phyloP scores from a whole-genome alignment of 2,888 invertebrate species.

The Lymantria monacha region DNA sequence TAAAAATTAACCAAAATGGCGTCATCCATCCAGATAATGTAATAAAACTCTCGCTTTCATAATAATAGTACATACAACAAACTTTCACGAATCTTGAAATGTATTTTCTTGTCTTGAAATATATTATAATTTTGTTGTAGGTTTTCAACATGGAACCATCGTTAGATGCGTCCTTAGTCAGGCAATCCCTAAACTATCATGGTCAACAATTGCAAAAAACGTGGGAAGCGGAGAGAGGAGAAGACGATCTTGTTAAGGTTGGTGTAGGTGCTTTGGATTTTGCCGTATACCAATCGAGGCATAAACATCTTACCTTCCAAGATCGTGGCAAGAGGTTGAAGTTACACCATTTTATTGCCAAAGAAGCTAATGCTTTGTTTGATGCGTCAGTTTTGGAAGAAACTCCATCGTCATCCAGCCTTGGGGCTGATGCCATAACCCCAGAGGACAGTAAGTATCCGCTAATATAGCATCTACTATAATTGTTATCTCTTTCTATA shows the following conservation, averaged over 20 bases:
- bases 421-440: constrained; percentile 73
- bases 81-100: not conserved
- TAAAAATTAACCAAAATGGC: constrained; percentile 31
- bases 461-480: not conserved
- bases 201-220: constrained; percentile 93
- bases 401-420: constrained; percentile 70
- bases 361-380: constrained; percentile 91
- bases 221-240: constrained; percentile 92
- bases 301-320: constrained; percentile 91
- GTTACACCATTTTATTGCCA: constrained; percentile 93
- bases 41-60: constrained; percentile 19
- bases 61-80: too few relatives aligned
- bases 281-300: constrained; percentile 89
- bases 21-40: constrained; percentile 8
- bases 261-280: constrained; percentile 85
- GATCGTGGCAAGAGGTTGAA: constrained; percentile 92
- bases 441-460: constrained; percentile 81
- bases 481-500: not conserved
- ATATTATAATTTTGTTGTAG: constrained; percentile 24
- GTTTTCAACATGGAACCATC: constrained; percentile 58
- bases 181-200: constrained; percentile 91
- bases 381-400: constrained; percentile 77
- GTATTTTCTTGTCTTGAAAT: not conserved
- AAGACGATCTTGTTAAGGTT: constrained; percentile 86
- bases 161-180: constrained; percentile 81